A percentile compares a stretch with the other conserved stretches of the same genome.
These are phyloP conservation scores for Epinephelus awoara DNA, from an alignment of 2,797 vertebrate species.

Conservation along the genomic window DNA sequence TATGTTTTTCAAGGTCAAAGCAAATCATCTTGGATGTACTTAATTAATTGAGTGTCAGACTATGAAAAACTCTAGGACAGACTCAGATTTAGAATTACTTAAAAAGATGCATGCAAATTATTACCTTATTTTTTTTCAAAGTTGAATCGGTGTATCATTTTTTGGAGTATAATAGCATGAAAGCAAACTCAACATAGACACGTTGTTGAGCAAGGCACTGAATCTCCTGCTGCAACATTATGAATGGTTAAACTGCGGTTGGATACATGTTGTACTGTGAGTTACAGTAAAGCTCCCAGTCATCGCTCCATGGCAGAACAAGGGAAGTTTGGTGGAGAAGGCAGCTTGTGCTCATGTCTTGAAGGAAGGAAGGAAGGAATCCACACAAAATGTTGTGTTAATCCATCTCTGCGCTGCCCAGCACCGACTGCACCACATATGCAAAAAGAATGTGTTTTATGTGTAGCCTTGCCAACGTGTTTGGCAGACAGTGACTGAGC, in stretches of 20 bases:
- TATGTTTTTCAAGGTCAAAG: no score
- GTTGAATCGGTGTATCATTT: no score
- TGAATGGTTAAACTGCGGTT: background rate
- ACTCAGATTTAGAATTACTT: no score
- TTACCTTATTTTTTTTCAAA: no score
- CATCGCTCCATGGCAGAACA: conserved; percentile 12
- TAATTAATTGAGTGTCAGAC: no score
- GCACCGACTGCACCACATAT: conserved; percentile 52
- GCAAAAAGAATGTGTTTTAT: conserved; percentile 69
- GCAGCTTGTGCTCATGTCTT: conserved; percentile 53
- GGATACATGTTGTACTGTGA: background rate
- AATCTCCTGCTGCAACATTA: background rate
- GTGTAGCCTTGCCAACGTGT: conserved; percentile 51
- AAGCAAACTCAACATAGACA: background rate
- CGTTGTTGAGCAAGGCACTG: no score
- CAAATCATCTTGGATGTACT: no score
- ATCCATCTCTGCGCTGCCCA: conserved; percentile 46
- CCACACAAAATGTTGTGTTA: conserved; percentile 55
- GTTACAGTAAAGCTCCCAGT: background rate
- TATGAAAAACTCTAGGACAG: no score
- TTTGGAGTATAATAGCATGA: no score
- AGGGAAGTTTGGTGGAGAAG: conserved; percentile 44
- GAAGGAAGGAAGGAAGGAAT: conserved; percentile 19
- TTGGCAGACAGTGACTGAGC: conserved; percentile 60
- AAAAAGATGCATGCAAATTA: no score